Evolutionary conservation across 1,140 invertebrate genomes (phyloP), one percentile per base, ranked within the genome.

Genomic region (Euura saliciscinereae): DNA sequence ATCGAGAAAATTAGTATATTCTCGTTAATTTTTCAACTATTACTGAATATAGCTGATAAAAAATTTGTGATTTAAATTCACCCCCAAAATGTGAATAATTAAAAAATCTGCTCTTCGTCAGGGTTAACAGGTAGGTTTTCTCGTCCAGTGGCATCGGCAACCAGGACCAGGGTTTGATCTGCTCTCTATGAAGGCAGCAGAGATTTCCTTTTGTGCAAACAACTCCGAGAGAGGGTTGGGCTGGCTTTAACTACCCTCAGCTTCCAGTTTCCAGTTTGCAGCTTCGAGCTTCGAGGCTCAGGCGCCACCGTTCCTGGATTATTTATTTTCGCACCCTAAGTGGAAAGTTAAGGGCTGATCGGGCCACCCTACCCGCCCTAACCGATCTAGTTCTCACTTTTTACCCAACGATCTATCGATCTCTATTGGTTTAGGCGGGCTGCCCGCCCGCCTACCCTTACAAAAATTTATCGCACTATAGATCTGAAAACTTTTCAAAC

Each of bases 301-400:
- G 5, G 51, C 51, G 10, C 51, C 28, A n/a, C 8, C 13, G 8
- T 28, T 42, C 28, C 8, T 44, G 66, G 66, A 67, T 67, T 67
- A 67, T 67, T 67, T 67, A 67, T 67, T 67, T 67, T 67, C 13
- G 42, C 66, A 44, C 66, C 66, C 66, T 67, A 67, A 67, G 66
- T 67, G 66, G 66, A 67, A 67, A 67, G 66, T 67, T 67, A 67
- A 67, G 10, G 66, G 66, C 43, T 67, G 66, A 67, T 67, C 66
- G 66, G 66, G 4, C 43, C 28, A 1, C 66, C 43, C 28, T 28
- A 8, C 66, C 8, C 43, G 11, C 66, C 42, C 66, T 28, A 11
- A 44, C 43, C 43, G 43, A 28, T 42, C 43, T 67, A 28, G 66
- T 28, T 28, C 10, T 67, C 66, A 42, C 8, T 28, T 67, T 67